These are phyloP conservation scores for Orchesella cincta DNA, from an alignment of 1,140 invertebrate species.

Conservation along the genomic window DNA sequence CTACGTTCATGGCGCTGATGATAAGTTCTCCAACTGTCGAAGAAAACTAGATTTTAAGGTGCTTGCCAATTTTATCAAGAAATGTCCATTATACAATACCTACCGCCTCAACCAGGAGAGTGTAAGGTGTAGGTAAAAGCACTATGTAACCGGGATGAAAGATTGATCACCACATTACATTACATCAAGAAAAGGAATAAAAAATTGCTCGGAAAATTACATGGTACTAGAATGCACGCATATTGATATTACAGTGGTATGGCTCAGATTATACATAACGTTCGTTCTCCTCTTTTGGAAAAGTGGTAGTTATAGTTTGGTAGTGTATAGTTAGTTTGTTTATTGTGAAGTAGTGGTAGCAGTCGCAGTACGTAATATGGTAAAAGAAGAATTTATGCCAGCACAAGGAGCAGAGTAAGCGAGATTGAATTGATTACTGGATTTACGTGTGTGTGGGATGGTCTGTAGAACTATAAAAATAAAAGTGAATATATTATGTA, in stretches of 20 bases:
- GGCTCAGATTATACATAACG: too few species aligned
- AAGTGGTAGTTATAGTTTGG: too few species aligned
- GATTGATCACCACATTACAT: too few species aligned
- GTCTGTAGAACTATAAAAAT: not conserved
- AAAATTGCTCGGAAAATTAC: too few species aligned
- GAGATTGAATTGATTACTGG: constrained; percentile 14
- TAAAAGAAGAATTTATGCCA: not conserved
- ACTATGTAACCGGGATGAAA: too few species aligned
- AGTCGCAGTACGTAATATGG: not conserved
- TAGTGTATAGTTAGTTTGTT: not conserved
- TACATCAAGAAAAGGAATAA: too few species aligned
- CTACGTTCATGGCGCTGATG: not conserved
- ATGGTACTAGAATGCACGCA: too few species aligned
- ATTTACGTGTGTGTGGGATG: constrained; percentile 16
- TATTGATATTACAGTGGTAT: too few species aligned
- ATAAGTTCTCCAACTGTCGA: not conserved
- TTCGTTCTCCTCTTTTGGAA: too few species aligned
- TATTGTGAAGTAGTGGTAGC: not conserved
- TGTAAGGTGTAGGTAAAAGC: too few species aligned
- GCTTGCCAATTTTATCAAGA: constrained; percentile 13
- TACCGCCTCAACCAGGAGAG: too few species aligned
- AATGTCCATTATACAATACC: not conserved
- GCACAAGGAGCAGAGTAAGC: not conserved
- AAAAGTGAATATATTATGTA: not conserved
- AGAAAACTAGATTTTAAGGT: not conserved